phyloP scores from a whole-genome alignment of 2,888 invertebrate genomes.

The Ceriagrion tenellum region DNA sequence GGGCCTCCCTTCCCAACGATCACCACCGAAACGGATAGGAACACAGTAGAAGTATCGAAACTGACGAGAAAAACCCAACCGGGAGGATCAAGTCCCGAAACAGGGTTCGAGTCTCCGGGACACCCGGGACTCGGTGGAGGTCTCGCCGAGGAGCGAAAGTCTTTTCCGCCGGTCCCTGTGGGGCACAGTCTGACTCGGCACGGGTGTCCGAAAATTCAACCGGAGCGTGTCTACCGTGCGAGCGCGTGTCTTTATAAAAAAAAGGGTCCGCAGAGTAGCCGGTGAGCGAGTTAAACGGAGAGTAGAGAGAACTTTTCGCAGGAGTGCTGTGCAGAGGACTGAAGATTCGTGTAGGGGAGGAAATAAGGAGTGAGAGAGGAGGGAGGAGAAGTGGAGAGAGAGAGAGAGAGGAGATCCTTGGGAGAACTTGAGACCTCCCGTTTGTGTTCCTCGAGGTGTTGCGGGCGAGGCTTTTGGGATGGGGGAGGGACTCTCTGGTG shows the following conservation, averaged over 20 bases:
- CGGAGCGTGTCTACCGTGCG: not conserved
- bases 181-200: no score
- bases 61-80: no score
- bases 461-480: slow-evolving; percentile 25
- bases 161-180: no score
- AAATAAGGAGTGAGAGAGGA: no score
- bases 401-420: not conserved
- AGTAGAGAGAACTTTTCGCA: not conserved
- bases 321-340: slow-evolving; percentile 45
- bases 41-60: no score
- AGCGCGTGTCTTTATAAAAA: not conserved
- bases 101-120: no score
- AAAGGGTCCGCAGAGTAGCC: not conserved
- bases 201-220: no score
- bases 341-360: not conserved
- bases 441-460: slow-evolving; percentile 59
- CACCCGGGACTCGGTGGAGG: no score
- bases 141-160: no score
- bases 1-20: no score
- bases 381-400: not conserved
- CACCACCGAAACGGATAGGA: no score
- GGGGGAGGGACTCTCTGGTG: not conserved
- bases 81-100: no score
- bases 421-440: slow-evolving; percentile 34
- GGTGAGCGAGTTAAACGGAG: not conserved